These are phyloP conservation scores for Euplagia quadripunctaria DNA, from an alignment of 2,888 invertebrate genomes.

Conservation along the genomic window DNA sequence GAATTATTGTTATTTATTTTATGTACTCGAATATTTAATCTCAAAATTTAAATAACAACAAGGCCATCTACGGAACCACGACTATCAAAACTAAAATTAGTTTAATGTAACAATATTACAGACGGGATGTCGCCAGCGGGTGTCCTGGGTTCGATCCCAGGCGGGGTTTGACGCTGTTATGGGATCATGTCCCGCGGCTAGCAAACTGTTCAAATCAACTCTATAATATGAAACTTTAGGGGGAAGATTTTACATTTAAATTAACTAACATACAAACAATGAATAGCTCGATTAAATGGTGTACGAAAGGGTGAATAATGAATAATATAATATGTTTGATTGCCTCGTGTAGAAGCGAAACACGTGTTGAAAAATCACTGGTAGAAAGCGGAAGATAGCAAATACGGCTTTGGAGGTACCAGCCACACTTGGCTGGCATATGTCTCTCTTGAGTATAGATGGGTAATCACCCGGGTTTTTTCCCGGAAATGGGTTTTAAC, in stretches of 20 bases:
- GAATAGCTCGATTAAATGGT: slow-evolving; percentile 8
- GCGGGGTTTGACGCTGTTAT: slow-evolving; percentile 62
- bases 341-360: neutral
- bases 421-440: no score
- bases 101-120: slow-evolving; percentile 47
- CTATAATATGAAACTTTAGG: slow-evolving; percentile 44
- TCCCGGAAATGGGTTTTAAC: no score
- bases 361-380: no score
- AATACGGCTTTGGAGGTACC: no score
- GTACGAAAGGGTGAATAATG: slow-evolving; percentile 14
- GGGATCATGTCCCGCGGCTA: slow-evolving; percentile 65
- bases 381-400: no score
- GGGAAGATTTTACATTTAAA: slow-evolving; percentile 54
- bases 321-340: neutral
- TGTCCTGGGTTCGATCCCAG: slow-evolving; percentile 58
- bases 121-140: slow-evolving; percentile 55
- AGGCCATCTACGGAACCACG: slow-evolving; percentile 52
- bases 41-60: no score
- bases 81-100: slow-evolving; percentile 17
- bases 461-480: no score
- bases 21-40: no score
- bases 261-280: slow-evolving; percentile 39
- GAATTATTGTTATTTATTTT: no score
- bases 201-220: slow-evolving; percentile 55
- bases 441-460: no score